Evolutionary conservation across 2,888 invertebrate species (phyloP).

Genomic region (Anthrax anthrax): DNA sequence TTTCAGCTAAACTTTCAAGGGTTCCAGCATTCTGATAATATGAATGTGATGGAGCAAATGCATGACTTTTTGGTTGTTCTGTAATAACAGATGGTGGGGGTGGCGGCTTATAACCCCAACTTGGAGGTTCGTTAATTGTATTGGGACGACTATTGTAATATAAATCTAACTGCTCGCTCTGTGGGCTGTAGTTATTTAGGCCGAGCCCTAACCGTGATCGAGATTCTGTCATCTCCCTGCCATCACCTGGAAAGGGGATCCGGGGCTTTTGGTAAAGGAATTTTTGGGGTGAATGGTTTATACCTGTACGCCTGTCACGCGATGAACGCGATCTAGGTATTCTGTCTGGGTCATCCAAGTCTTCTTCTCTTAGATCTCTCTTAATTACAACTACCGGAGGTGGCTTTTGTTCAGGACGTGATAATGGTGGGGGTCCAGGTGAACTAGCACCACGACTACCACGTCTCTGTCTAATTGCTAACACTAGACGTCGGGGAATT

Average conservation of each 20-base stretch:
- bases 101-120: slow-evolving; percentile 35
- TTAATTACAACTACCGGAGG: slow-evolving; percentile 88
- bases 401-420: slow-evolving; percentile 65
- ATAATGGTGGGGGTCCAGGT: slow-evolving; percentile 36
- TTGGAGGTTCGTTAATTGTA: slow-evolving; percentile 36
- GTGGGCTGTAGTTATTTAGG: slow-evolving; percentile 49
- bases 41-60: slow-evolving; percentile 56
- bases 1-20: slow-evolving; percentile 79
- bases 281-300: slow-evolving; percentile 19
- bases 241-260: slow-evolving; percentile 45
- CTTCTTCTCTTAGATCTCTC: slow-evolving; percentile 71
- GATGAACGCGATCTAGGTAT: slow-evolving; percentile 35
- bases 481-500: slow-evolving; percentile 86
- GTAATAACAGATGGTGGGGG: slow-evolving; percentile 77
- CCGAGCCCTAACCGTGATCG: slow-evolving; percentile 60
- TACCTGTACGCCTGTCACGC: slow-evolving; percentile 37
- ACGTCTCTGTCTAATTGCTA: slow-evolving; percentile 80
- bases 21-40: slow-evolving; percentile 71
- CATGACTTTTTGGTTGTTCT: slow-evolving; percentile 77
- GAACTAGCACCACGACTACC: slow-evolving; percentile 40
- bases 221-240: slow-evolving; percentile 63
- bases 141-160: slow-evolving; percentile 70
- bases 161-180: slow-evolving; percentile 55
- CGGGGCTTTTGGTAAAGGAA: not conserved
- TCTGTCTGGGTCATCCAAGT: slow-evolving; percentile 47